These are phyloP conservation scores for Anoncus sp. DNA, from an alignment of 2,888 invertebrate genomes.

Conservation along the genomic window DNA sequence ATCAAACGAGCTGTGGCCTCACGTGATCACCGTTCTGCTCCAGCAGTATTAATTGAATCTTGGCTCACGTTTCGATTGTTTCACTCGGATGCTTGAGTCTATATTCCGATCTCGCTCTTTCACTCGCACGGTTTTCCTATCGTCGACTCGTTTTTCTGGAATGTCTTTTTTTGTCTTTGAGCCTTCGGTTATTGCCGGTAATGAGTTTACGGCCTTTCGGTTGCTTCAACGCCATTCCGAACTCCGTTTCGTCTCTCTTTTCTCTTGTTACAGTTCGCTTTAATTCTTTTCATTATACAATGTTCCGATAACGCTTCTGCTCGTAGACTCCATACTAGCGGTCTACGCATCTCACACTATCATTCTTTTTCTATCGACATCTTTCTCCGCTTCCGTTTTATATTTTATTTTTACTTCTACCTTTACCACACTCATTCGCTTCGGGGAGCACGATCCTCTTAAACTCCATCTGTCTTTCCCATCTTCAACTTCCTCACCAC, in stretches of 20 bases:
- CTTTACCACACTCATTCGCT: slow-evolving; percentile 13
- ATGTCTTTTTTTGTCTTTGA: slow-evolving; percentile 58
- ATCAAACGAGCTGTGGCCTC: slow-evolving; percentile 67
- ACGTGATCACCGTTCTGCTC: slow-evolving; percentile 67
- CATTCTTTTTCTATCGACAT: background rate
- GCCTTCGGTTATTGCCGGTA: slow-evolving; percentile 72
- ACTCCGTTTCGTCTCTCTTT: slow-evolving; percentile 30
- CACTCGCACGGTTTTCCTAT: background rate
- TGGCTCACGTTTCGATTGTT: slow-evolving; percentile 55
- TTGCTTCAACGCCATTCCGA: slow-evolving; percentile 62
- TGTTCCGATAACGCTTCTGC: slow-evolving; percentile 30
- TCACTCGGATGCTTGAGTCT: slow-evolving; percentile 37
- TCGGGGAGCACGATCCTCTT: slow-evolving; percentile 24
- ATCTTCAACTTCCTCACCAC: slow-evolving; percentile 44
- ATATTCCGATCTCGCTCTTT: slow-evolving; percentile 10
- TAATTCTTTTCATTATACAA: slow-evolving; percentile 21
- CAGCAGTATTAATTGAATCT: slow-evolving; percentile 72
- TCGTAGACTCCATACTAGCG: slow-evolving; percentile 1
- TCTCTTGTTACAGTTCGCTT: slow-evolving; percentile 10
- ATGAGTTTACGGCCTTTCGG: slow-evolving; percentile 69
- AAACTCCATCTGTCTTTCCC: slow-evolving; percentile 57
- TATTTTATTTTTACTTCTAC: slow-evolving; percentile 24
- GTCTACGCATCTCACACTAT: background rate
- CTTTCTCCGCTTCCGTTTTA: slow-evolving; percentile 4
- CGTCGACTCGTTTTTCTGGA: slow-evolving; percentile 6